A percentile compares a stretch with the other conserved stretches of the same genome.
Evolutionary conservation across 2,888 invertebrate species (phyloP).

Genomic region (Lumbricus terrestris): DNA sequence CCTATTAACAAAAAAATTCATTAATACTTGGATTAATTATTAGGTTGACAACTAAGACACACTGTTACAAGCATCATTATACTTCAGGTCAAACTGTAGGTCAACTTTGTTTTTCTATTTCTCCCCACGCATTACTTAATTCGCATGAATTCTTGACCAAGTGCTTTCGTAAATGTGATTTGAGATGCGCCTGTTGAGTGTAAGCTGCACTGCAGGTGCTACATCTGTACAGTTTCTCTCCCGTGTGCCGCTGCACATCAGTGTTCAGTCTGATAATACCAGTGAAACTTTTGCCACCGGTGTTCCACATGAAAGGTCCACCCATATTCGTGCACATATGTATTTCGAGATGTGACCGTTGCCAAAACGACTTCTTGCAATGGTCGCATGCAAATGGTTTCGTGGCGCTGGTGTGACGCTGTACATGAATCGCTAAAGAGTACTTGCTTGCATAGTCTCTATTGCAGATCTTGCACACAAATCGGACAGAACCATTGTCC

Average conservation of each 20-base stretch:
- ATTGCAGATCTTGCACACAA: constrained; percentile 9
- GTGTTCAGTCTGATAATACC: neutral
- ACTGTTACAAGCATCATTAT: neutral
- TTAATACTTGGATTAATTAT: neutral
- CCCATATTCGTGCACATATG: neutral
- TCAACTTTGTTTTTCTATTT: constrained; percentile 5
- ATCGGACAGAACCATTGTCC: neutral
- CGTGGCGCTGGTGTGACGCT: neutral
- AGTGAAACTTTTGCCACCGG: constrained; percentile 7
- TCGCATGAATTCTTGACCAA: neutral
- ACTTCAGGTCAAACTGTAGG: neutral
- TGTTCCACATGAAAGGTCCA: neutral
- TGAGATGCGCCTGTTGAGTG: constrained; percentile 10
- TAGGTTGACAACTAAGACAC: neutral
- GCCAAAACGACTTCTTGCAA: constrained; percentile 7
- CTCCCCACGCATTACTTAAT: constrained; percentile 13
- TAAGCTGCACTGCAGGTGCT: neutral
- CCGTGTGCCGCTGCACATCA: neutral
- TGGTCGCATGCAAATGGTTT: neutral
- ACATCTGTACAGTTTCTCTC: neutral
- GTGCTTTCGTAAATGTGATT: constrained; percentile 7
- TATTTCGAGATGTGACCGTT: neutral
- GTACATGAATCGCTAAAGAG: neutral
- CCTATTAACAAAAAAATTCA: neutral
- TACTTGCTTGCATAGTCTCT: neutral